phyloP scores from a whole-genome alignment of 2,797 vertebrate genomes.

The Brachymystax lenok region DNA sequence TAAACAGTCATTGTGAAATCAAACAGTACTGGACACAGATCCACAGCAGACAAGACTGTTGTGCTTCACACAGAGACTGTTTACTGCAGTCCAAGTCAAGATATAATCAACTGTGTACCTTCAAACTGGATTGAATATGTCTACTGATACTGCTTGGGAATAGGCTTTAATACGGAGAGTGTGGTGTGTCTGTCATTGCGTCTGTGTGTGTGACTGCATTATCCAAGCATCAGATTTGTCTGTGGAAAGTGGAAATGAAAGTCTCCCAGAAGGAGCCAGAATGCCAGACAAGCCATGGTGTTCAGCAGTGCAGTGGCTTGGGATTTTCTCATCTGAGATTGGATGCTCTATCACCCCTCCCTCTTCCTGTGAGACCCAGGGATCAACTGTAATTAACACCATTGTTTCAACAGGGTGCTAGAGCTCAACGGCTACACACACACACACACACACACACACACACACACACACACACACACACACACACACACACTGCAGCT shows the following conservation, averaged over 20 bases:
- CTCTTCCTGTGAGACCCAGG: not conserved
- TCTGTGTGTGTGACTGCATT: not conserved
- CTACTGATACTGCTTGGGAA: not conserved
- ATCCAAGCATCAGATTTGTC: not conserved
- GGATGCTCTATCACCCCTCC: conserved; percentile 1
- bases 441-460: no score
- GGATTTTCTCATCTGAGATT: conserved; percentile 17
- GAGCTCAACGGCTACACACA: not conserved
- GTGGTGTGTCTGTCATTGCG: not conserved
- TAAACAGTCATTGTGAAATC: no score
- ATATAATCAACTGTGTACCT: not conserved
- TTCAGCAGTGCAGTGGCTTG: not conserved
- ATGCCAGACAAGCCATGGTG: not conserved
- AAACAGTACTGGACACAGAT: no score
- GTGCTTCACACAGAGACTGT: not conserved
- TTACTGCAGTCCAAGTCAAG: not conserved
- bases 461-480: not conserved
- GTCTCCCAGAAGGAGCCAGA: not conserved
- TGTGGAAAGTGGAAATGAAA: not conserved
- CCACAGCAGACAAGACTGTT: no score
- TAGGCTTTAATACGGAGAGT: not conserved
- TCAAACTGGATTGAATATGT: not conserved
- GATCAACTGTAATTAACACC: conserved; percentile 11
- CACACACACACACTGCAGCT: conserved; percentile 2
- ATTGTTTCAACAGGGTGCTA: not conserved